Conservation (phyloP, 2,113 vertebrate genomes). For the Pygoscelis antarcticus region DNA sequence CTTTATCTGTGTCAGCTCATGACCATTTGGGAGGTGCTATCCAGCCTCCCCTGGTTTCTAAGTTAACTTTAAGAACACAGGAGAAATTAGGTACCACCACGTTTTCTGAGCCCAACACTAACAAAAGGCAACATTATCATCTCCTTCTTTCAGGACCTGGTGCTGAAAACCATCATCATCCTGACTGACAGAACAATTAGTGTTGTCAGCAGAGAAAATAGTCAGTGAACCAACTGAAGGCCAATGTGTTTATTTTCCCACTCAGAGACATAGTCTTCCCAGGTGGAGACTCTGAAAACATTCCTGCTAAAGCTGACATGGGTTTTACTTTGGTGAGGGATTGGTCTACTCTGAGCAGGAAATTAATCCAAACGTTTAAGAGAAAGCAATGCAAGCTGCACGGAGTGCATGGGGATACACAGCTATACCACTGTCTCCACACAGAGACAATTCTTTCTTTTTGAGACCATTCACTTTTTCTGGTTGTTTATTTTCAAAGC, state of each 20-base stretch:
- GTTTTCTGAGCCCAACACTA: neutral
- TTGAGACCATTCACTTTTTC: constrained; percentile 1
- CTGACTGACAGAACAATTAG: constrained; percentile 60
- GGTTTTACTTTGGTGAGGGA: neutral
- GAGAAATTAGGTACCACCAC: neutral
- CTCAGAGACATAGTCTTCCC: constrained; percentile 29
- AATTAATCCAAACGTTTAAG: constrained; percentile 31
- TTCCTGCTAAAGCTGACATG: constrained; percentile 7
- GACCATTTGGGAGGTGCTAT: neutral
- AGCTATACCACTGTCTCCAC: neutral
- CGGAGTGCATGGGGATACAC: neutral
- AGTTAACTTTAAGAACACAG: neutral
- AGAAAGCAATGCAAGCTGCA: neutral
- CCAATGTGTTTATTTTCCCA: constrained; percentile 57
- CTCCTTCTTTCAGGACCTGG: neutral
- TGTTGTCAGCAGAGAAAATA: constrained; percentile 45
- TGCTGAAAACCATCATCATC: constrained; percentile 35
- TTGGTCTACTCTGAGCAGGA: neutral
- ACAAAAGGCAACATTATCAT: constrained; percentile 1
- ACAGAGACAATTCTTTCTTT: neutral
- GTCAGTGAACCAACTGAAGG: constrained; percentile 19
- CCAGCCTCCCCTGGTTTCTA: neutral
- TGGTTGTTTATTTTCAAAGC: neutral
- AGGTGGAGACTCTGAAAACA: constrained; percentile 60
- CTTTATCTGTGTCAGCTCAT: neutral